These are phyloP conservation scores for Arrhopalites spinosus DNA, from an alignment of 2,888 invertebrate genomes.

Conservation along the genomic window DNA sequence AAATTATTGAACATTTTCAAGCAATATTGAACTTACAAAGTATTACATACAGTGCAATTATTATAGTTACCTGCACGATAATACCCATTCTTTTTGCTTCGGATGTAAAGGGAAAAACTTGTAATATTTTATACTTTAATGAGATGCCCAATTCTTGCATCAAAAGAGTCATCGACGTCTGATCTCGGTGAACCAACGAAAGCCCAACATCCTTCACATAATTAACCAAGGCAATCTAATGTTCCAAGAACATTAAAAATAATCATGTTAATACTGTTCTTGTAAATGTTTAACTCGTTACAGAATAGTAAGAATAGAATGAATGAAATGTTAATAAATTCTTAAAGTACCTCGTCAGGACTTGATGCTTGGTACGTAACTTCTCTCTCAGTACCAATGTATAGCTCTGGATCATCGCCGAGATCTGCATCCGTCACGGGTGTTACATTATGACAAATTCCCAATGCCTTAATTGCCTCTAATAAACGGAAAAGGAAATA, in stretches of 20 bases:
- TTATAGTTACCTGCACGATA: slow-evolving; percentile 66
- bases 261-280: too few relatives aligned
- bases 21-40: background rate
- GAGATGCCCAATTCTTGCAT: slow-evolving; percentile 60
- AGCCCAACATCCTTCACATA: slow-evolving; percentile 76
- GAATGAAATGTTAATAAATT: background rate
- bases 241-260: too few relatives aligned
- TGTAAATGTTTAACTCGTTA: background rate
- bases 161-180: slow-evolving; percentile 64
- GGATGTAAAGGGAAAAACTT: slow-evolving; percentile 75
- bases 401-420: slow-evolving; percentile 49
- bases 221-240: slow-evolving; percentile 71
- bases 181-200: slow-evolving; percentile 66
- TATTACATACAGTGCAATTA: too few relatives aligned
- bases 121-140: slow-evolving; percentile 67
- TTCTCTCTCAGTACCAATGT: slow-evolving; percentile 54
- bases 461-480: slow-evolving; percentile 90
- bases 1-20: slow-evolving; percentile 1
- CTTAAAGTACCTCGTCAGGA: slow-evolving; percentile 69
- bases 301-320: background rate
- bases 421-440: slow-evolving; percentile 81
- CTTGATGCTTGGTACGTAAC: slow-evolving; percentile 73
- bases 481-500: too few relatives aligned
- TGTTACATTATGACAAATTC: slow-evolving; percentile 98
- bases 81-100: slow-evolving; percentile 79